phyloP scores from a whole-genome alignment of 2,888 invertebrate species.

The Noctua comes region DNA sequence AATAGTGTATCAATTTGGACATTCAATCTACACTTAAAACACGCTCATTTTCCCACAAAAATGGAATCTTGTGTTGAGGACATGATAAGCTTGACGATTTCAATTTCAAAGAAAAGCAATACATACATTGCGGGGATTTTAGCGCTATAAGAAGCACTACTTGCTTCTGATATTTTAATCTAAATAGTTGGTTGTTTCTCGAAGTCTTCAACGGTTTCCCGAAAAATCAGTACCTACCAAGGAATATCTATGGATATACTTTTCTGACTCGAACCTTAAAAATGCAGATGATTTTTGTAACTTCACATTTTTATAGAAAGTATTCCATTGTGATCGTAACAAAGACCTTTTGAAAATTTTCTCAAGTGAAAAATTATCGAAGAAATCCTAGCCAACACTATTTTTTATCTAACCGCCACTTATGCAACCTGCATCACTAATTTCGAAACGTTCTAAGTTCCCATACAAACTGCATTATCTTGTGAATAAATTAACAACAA shows the following conservation, averaged over 20 bases:
- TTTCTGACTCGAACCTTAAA: background rate
- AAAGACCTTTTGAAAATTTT: background rate
- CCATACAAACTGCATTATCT: constrained; percentile 28
- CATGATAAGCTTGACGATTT: background rate
- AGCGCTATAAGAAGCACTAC: background rate
- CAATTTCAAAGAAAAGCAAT: too few species aligned
- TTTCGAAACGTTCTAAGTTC: background rate
- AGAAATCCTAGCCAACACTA: background rate
- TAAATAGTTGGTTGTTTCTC: background rate
- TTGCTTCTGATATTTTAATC: background rate
- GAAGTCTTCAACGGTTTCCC: background rate
- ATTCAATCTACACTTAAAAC: background rate
- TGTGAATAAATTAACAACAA: constrained; percentile 44
- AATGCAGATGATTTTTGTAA: background rate
- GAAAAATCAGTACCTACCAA: background rate
- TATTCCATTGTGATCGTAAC: background rate
- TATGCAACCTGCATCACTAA: constrained; percentile 4
- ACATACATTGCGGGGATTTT: background rate
- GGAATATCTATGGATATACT: background rate
- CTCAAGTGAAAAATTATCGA: background rate
- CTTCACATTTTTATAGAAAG: too few species aligned
- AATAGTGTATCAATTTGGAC: background rate
- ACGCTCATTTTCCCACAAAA: background rate
- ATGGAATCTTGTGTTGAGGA: background rate
- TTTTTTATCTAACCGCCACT: background rate